phyloP scores from a whole-genome alignment of 2,888 invertebrate species.

The Cryptosula pallasiana region DNA sequence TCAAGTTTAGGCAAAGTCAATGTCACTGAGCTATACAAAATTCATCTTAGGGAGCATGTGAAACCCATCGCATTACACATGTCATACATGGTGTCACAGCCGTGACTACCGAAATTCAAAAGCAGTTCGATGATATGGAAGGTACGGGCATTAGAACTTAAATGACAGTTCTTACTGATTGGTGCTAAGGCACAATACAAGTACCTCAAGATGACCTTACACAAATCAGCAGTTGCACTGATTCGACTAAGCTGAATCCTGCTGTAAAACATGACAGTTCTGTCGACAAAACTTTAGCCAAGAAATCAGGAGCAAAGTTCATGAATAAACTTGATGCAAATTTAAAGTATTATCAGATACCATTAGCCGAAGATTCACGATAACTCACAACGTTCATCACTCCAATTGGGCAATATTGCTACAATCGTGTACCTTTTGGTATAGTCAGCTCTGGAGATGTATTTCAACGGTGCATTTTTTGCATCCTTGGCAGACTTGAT shows the following conservation, averaged over 20 bases:
- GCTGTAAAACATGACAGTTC: neutral
- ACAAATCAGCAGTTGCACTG: neutral
- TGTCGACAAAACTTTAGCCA: neutral
- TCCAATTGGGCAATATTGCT: conserved; percentile 1
- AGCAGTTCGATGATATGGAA: neutral
- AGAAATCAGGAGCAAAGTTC: neutral
- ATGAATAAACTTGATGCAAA: neutral
- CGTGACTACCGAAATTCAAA: neutral
- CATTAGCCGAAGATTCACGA: neutral
- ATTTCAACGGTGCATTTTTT: neutral
- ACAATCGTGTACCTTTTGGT: conserved; percentile 1
- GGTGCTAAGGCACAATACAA: neutral
- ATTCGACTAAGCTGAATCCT: neutral
- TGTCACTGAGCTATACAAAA: neutral
- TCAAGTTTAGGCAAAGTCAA: conserved; percentile 3
- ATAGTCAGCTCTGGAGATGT: neutral
- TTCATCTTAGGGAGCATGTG: neutral
- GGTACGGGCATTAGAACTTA: neutral
- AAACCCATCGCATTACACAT: conserved; percentile 1
- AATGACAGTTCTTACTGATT: neutral
- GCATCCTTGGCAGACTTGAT: neutral
- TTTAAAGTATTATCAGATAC: neutral
- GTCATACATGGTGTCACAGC: neutral
- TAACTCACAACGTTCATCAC: neutral
- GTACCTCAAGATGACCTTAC: neutral